Conservation (phyloP, 1,140 invertebrate genomes). For the Helicoverpa armigera region DNA sequence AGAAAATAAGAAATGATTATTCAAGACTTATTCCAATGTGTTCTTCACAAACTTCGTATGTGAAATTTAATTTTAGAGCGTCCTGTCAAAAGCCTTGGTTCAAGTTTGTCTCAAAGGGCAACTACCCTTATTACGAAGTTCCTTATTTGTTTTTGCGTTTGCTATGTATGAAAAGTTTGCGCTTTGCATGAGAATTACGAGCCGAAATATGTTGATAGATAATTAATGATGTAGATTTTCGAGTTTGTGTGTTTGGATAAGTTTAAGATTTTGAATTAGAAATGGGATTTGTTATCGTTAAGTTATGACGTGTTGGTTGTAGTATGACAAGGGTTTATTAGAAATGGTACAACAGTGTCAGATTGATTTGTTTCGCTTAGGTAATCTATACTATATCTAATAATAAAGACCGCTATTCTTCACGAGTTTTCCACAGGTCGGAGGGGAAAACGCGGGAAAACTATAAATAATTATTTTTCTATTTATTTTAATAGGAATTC, state of each 20-base stretch:
- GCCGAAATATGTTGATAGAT: conserved; percentile 8
- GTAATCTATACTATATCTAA: too few species aligned
- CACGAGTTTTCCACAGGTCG: too few species aligned
- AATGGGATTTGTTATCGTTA: neutral
- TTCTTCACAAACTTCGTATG: conserved; percentile 28
- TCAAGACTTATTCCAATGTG: conserved; percentile 20
- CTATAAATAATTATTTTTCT: too few species aligned
- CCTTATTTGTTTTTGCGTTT: conserved; percentile 34
- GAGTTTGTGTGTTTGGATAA: neutral
- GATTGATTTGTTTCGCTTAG: too few species aligned
- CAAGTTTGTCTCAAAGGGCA: conserved; percentile 9
- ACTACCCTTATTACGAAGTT: conserved; percentile 28
- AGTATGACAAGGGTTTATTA: too few species aligned
- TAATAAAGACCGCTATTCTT: too few species aligned
- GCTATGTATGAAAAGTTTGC: conserved; percentile 24
- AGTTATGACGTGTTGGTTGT: too few species aligned
- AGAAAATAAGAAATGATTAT: conserved; percentile 1
- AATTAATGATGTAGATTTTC: neutral
- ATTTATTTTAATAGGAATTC: too few species aligned
- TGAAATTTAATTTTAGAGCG: conserved; percentile 37
- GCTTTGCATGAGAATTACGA: conserved; percentile 3
- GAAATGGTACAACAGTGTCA: too few species aligned
- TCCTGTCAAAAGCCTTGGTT: neutral
- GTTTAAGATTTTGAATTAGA: neutral
- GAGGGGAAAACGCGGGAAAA: too few species aligned